Evolutionary conservation across 2,113 vertebrate genomes (phyloP).

Genomic region (Enhydra lutris): DNA sequence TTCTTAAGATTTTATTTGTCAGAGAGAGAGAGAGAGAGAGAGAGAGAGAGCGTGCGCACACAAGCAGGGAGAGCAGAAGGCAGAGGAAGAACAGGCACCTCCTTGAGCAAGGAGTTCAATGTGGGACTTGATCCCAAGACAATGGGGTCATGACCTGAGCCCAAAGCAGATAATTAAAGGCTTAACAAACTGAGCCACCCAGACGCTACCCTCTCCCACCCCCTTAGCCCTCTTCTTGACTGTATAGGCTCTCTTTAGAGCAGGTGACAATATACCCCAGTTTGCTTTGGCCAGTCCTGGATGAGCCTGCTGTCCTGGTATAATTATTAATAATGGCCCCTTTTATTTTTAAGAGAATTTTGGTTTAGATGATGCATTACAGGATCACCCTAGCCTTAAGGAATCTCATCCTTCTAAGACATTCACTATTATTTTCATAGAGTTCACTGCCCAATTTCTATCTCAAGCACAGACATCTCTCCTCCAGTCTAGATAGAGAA

Average conservation of each 20-base stretch:
- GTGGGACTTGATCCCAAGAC: too few species aligned
- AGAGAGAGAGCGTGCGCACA: fast-evolving
- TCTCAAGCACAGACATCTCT: not conserved
- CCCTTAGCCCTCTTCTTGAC: not conserved
- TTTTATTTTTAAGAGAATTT: not conserved
- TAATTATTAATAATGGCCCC: not conserved
- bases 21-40: too few species aligned
- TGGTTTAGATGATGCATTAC: not conserved
- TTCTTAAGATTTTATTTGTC: too few species aligned
- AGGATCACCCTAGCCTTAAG: not conserved
- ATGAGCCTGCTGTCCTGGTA: not conserved
- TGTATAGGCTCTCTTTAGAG: not conserved
- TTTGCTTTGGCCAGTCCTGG: not conserved
- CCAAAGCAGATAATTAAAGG: too few species aligned
- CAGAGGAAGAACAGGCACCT: too few species aligned
- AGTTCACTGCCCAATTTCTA: not conserved
- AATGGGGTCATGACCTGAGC: too few species aligned
- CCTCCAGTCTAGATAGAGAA: not conserved
- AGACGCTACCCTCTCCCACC: too few species aligned
- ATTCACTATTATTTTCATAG: not conserved
- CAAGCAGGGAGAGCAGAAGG: too few species aligned
- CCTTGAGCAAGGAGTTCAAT: too few species aligned
- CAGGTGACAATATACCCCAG: not conserved
- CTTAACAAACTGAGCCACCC: too few species aligned
- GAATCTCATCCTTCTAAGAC: not conserved